Percentiles rank a stretch among this genome's conserved stretches.
Evolutionary conservation across 2,113 vertebrate species (phyloP).

Genomic region (Scomber scombrus): DNA sequence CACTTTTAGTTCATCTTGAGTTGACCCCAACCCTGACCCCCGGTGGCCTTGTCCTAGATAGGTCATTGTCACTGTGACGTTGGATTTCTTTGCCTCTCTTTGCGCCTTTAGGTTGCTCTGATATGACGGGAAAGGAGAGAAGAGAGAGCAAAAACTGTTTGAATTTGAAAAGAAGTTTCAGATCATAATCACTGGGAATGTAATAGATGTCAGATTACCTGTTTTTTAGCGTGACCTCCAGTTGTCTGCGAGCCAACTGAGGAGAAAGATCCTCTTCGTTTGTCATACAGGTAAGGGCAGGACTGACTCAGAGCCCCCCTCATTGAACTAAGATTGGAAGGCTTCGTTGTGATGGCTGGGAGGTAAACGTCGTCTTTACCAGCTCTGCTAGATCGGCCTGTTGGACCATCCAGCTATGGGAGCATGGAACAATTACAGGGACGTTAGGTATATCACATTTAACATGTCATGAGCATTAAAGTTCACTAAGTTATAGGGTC

Average conservation of each 20-base stretch:
- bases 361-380: slow-evolving; percentile 72
- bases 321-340: slow-evolving; percentile 59
- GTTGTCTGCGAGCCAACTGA: slow-evolving; percentile 74
- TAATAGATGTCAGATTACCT: slow-evolving; percentile 52
- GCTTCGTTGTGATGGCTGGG: slow-evolving; percentile 73
- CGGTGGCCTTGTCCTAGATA: slow-evolving; percentile 81
- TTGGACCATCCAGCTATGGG: slow-evolving; percentile 67
- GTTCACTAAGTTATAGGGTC: too few relatives aligned
- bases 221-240: slow-evolving; percentile 50
- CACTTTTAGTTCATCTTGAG: slow-evolving; percentile 84
- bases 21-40: slow-evolving; percentile 27
- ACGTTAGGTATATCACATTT: too few relatives aligned
- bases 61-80: slow-evolving; percentile 84
- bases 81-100: slow-evolving; percentile 79
- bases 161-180: neutral
- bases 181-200: neutral
- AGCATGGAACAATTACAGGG: neutral
- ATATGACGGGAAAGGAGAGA: neutral
- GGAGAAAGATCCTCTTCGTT: slow-evolving; percentile 76
- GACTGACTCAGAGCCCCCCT: slow-evolving; percentile 78
- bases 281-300: slow-evolving; percentile 76
- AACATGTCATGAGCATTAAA: too few relatives aligned
- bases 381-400: neutral
- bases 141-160: neutral
- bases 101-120: slow-evolving; percentile 73